Conservation (phyloP, 2,888 invertebrate species). For the Subacronicta megacephala region DNA sequence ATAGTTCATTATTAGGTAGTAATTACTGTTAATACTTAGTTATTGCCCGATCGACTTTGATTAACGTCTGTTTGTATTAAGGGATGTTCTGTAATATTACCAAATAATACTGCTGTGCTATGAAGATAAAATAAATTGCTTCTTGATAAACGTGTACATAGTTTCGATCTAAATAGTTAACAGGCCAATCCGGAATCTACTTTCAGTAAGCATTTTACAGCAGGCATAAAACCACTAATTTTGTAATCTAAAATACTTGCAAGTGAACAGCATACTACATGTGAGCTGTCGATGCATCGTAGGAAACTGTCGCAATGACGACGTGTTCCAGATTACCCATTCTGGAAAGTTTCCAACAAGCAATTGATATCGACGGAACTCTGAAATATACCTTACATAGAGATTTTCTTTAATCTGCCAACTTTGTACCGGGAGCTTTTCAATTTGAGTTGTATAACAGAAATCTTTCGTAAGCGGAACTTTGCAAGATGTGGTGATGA, state of each 20-base stretch:
- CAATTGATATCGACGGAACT: constrained; percentile 55
- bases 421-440: constrained; percentile 16
- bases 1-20: constrained; percentile 34
- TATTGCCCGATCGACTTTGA: constrained; percentile 2
- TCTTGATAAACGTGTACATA: background rate
- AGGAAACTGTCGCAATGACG: constrained; percentile 44
- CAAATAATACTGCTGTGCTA: background rate
- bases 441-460: constrained; percentile 15
- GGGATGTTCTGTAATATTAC: background rate
- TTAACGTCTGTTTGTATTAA: background rate
- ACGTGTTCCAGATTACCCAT: constrained; percentile 51
- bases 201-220: constrained; percentile 10
- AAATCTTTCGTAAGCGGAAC: constrained; percentile 8
- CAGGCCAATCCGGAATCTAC: constrained; percentile 10
- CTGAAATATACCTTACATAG: constrained; percentile 41
- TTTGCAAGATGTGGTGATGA: background rate
- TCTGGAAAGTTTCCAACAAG: constrained; percentile 60
- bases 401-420: constrained; percentile 45
- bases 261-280: constrained; percentile 18
- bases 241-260: constrained; percentile 11
- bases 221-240: constrained; percentile 10
- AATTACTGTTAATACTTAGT: constrained; percentile 27
- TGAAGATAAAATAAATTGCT: background rate
- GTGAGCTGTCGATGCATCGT: constrained; percentile 26
- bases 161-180: constrained; percentile 13